phyloP scores from a whole-genome alignment of 2,888 invertebrate species.

The Escarpia spicata region DNA sequence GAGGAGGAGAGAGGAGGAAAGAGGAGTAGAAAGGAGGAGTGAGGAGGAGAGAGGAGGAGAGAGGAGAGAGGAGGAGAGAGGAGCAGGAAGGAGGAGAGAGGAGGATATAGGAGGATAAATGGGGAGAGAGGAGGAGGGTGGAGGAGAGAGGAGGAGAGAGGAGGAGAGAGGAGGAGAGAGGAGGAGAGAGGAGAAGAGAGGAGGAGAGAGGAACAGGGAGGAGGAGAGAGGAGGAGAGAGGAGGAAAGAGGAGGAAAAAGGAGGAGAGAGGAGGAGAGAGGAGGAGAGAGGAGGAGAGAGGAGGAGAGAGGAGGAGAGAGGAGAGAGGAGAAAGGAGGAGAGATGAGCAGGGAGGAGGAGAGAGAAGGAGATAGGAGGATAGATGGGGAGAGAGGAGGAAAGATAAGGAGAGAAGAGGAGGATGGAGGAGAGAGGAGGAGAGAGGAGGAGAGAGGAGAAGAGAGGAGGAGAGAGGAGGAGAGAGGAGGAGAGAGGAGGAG shows the following conservation, averaged over 20 bases:
- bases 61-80: not conserved
- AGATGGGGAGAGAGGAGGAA: not conserved
- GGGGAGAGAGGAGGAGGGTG: too few relatives aligned
- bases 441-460: not conserved
- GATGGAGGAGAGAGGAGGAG: too few relatives aligned
- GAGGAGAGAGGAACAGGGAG: not conserved
- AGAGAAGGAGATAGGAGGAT: not conserved
- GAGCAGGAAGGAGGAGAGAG: not conserved
- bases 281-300: not conserved
- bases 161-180: not conserved
- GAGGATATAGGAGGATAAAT: too few relatives aligned
- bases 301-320: not conserved
- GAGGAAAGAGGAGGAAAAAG: too few relatives aligned
- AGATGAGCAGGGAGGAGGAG: not conserved
- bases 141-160: not conserved
- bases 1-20: not conserved
- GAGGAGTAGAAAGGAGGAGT: not conserved
- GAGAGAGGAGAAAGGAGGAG: too few relatives aligned
- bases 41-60: not conserved
- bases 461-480: not conserved
- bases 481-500: not conserved
- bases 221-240: not conserved
- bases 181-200: not conserved
- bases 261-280: too few relatives aligned
- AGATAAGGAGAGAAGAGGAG: not conserved